Evolutionary conservation across 2,888 invertebrate genomes (phyloP).

Genomic region (Lycia hirtaria): DNA sequence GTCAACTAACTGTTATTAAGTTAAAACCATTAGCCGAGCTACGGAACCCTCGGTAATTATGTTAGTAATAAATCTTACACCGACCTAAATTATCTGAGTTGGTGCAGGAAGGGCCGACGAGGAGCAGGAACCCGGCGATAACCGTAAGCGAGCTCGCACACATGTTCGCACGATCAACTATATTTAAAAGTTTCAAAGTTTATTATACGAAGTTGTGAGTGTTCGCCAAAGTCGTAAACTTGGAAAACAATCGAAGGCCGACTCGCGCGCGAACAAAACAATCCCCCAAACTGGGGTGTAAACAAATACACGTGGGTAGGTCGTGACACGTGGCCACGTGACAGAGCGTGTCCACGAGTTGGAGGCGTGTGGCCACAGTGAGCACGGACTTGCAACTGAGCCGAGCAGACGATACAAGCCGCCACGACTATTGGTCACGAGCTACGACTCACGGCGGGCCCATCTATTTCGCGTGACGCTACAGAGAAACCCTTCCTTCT

Average conservation of each 20-base stretch:
- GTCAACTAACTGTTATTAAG: constrained; percentile 55
- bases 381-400: constrained; percentile 75
- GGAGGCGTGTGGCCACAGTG: constrained; percentile 79
- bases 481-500: constrained; percentile 77
- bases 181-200: constrained; percentile 24
- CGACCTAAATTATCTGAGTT: constrained; percentile 80
- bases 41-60: constrained; percentile 61
- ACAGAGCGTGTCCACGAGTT: constrained; percentile 63
- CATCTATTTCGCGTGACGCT: constrained; percentile 83
- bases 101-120: constrained; percentile 71
- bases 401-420: constrained; percentile 70
- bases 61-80: constrained; percentile 66
- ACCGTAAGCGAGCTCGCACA: constrained; percentile 54
- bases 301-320: constrained; percentile 53
- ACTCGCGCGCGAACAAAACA: constrained; percentile 24
- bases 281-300: constrained; percentile 40
- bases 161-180: constrained; percentile 52
- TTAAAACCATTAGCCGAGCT: constrained; percentile 59
- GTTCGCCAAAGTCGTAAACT: constrained; percentile 2
- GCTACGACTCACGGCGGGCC: constrained; percentile 76
- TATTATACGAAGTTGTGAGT: background rate
- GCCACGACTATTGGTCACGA: constrained; percentile 79
- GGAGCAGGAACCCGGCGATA: constrained; percentile 64
- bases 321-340: constrained; percentile 67
- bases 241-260: background rate